Conservation (phyloP, 1,140 invertebrate species). For the Papilio machaon region DNA sequence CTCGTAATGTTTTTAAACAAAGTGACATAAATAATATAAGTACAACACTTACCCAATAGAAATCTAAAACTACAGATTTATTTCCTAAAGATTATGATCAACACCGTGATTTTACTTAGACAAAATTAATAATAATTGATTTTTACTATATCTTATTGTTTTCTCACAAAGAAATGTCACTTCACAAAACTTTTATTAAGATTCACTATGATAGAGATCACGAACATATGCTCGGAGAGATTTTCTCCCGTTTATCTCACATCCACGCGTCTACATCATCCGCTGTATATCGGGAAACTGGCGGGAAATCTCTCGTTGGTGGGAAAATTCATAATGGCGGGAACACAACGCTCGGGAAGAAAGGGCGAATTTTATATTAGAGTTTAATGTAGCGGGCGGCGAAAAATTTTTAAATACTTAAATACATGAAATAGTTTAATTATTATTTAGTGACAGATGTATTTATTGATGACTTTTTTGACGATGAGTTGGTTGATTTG, state of each 20-base stretch:
- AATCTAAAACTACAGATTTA: neutral
- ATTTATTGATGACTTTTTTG: too few relatives aligned
- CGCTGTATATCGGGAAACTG: constrained; percentile 67
- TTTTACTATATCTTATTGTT: neutral
- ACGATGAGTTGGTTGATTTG: too few relatives aligned
- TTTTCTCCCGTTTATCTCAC: constrained; percentile 8
- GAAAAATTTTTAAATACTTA: too few relatives aligned
- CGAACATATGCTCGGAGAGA: neutral
- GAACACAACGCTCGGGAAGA: neutral
- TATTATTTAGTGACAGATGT: too few relatives aligned
- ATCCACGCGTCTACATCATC: constrained; percentile 56
- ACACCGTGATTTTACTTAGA: neutral
- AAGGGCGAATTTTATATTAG: neutral
- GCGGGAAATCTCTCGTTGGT: constrained; percentile 66
- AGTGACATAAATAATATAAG: neutral
- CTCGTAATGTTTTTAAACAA: too few relatives aligned
- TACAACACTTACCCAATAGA: neutral
- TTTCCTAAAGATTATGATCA: neutral
- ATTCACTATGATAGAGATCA: neutral
- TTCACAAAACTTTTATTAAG: neutral
- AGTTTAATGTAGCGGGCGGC: neutral
- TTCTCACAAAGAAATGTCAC: neutral
- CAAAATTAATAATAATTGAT: neutral
- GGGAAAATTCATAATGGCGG: constrained; percentile 40
- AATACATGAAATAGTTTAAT: too few relatives aligned